Conservation (phyloP, 2,797 vertebrate species). For the Brachyrhaphis roseni region DNA sequence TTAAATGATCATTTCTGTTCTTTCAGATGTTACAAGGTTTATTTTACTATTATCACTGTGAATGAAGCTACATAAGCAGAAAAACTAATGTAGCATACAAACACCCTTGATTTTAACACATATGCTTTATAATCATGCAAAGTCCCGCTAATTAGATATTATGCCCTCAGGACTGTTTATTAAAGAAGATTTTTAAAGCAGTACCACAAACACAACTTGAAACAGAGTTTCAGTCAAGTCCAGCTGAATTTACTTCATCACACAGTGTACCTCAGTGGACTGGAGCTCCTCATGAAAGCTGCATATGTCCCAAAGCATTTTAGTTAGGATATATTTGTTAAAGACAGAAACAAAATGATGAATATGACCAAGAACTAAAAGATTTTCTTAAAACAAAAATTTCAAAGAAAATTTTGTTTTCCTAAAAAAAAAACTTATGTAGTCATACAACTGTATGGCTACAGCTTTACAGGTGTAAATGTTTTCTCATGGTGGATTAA, state of each 20-base stretch:
- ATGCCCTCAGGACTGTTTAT: slow-evolving; percentile 52
- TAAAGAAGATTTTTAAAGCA: slow-evolving; percentile 27
- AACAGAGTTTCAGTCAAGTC: background rate
- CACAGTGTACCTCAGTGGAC: too few relatives aligned
- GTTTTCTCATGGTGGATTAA: background rate
- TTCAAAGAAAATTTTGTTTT: background rate
- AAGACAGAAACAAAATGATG: too few relatives aligned
- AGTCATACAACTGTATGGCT: background rate
- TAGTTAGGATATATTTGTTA: too few relatives aligned
- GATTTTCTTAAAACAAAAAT: background rate
- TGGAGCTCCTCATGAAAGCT: too few relatives aligned
- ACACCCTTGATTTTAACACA: slow-evolving; percentile 20
- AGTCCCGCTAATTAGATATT: slow-evolving; percentile 52
- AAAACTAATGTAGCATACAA: slow-evolving; percentile 1
- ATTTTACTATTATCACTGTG: background rate
- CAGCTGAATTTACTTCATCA: background rate
- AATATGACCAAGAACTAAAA: background rate
- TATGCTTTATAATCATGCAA: slow-evolving; percentile 37
- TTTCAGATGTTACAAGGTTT: background rate
- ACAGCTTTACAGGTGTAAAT: background rate
- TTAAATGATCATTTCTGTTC: background rate
- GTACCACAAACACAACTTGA: slow-evolving; percentile 17
- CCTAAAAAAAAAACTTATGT: background rate
- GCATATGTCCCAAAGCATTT: too few relatives aligned
- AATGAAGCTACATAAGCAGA: background rate